These are phyloP conservation scores for Saxidomus purpurata DNA, from an alignment of 1,140 invertebrate genomes.

Conservation along the genomic window DNA sequence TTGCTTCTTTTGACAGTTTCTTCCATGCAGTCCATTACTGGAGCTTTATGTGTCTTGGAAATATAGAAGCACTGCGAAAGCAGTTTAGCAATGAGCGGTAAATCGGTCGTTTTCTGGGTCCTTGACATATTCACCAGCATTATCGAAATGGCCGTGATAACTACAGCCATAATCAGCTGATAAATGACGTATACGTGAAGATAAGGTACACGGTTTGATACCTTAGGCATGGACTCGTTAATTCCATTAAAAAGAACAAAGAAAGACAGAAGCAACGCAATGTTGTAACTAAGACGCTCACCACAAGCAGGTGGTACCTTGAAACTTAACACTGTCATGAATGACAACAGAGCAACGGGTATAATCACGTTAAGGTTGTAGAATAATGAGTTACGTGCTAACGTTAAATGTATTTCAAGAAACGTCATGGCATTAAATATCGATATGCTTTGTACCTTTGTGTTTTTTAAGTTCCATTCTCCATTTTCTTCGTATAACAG, in stretches of 20 bases:
- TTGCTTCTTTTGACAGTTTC: neutral
- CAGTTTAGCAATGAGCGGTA: neutral
- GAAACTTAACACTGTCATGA: slow-evolving; percentile 37
- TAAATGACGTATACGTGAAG: neutral
- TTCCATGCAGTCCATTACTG: neutral
- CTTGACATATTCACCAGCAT: neutral
- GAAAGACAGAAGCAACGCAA: slow-evolving; percentile 1
- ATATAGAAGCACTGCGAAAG: neutral
- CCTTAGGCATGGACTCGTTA: slow-evolving; percentile 13
- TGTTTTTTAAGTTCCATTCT: neutral
- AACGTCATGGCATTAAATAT: neutral
- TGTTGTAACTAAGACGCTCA: slow-evolving; percentile 27
- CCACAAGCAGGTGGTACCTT: slow-evolving; percentile 26
- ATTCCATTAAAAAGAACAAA: neutral
- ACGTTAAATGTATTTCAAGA: neutral
- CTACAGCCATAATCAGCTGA: neutral
- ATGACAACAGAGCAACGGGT: slow-evolving; percentile 19
- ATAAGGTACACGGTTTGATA: neutral
- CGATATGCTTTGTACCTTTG: neutral
- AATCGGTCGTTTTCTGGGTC: neutral
- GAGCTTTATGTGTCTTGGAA: neutral
- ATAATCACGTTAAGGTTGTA: slow-evolving; percentile 8
- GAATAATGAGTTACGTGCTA: neutral
- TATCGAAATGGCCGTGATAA: neutral
- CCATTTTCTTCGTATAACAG: neutral